Conservation (phyloP, 1,140 invertebrate genomes). For the Agraylea sexmaculata region DNA sequence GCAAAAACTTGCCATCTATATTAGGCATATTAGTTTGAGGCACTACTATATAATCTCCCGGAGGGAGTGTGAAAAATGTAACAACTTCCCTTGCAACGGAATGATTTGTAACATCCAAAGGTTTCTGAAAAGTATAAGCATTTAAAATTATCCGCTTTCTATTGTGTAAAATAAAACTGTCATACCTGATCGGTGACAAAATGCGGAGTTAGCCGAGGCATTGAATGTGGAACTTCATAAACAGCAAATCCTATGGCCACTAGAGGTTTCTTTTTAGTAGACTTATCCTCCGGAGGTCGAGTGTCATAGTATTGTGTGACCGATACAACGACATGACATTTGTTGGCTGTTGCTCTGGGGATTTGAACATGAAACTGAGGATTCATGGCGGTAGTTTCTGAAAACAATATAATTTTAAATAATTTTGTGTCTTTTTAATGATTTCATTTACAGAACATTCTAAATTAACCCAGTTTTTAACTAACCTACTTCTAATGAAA, state of each 20-base stretch:
- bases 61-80: constrained; percentile 61
- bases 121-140: constrained; percentile 37
- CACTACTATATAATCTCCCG: constrained; percentile 68
- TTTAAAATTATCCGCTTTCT: constrained; percentile 1
- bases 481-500: too few species aligned
- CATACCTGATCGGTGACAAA: constrained; percentile 50
- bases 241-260: constrained; percentile 56
- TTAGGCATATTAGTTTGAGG: constrained; percentile 59
- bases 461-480: too few species aligned
- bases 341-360: constrained; percentile 44
- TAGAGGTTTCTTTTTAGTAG: constrained; percentile 36
- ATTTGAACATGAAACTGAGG: constrained; percentile 63
- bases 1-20: constrained; percentile 56
- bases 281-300: constrained; percentile 26
- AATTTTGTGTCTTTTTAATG: too few species aligned
- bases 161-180: constrained; percentile 6
- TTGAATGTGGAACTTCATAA: constrained; percentile 54
- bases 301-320: constrained; percentile 59
- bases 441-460: too few species aligned
- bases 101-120: constrained; percentile 57
- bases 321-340: constrained; percentile 61
- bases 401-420: too few species aligned
- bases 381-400: constrained; percentile 57
- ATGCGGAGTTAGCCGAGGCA: constrained; percentile 46
- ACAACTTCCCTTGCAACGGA: constrained; percentile 56